Percentiles rank a stretch among this genome's conserved stretches.
phyloP scores from a whole-genome alignment of 1,140 invertebrate genomes.

The Zaprionus gabonicus region DNA sequence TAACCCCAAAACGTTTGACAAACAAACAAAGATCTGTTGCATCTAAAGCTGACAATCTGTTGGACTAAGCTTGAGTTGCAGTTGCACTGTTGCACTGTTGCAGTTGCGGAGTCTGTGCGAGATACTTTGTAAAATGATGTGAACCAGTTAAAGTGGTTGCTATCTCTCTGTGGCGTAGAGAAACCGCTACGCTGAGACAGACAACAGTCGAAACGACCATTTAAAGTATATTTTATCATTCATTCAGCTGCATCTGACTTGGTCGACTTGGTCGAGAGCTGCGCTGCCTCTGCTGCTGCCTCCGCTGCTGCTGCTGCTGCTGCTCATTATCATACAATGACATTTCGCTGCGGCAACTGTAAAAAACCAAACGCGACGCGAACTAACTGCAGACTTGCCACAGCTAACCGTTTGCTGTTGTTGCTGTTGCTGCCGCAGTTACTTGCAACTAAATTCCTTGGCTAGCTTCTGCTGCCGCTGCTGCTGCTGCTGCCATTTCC shows the following conservation, averaged over 20 bases:
- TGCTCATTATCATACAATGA: slow-evolving; percentile 83
- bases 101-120: slow-evolving; percentile 30
- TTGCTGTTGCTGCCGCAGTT: slow-evolving; percentile 8
- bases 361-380: slow-evolving; percentile 35
- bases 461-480: slow-evolving; percentile 39
- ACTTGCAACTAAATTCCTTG: slow-evolving; percentile 54
- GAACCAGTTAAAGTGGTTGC: slow-evolving; percentile 73
- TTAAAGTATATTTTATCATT: slow-evolving; percentile 83
- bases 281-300: neutral
- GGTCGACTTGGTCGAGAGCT: slow-evolving; percentile 44
- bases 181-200: slow-evolving; percentile 71
- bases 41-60: slow-evolving; percentile 70
- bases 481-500: slow-evolving; percentile 66
- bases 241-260: slow-evolving; percentile 79
- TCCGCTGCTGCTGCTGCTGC: slow-evolving; percentile 5
- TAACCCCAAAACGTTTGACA: slow-evolving; percentile 73
- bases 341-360: slow-evolving; percentile 71
- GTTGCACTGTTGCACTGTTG: neutral
- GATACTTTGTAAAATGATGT: slow-evolving; percentile 79
- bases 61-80: slow-evolving; percentile 19
- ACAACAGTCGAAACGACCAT: slow-evolving; percentile 80
- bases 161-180: slow-evolving; percentile 43
- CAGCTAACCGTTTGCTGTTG: slow-evolving; percentile 59
- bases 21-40: slow-evolving; percentile 64
- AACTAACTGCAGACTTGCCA: slow-evolving; percentile 66